phyloP scores from a whole-genome alignment of 2,797 vertebrate genomes.

The Holocentrus rufus region DNA sequence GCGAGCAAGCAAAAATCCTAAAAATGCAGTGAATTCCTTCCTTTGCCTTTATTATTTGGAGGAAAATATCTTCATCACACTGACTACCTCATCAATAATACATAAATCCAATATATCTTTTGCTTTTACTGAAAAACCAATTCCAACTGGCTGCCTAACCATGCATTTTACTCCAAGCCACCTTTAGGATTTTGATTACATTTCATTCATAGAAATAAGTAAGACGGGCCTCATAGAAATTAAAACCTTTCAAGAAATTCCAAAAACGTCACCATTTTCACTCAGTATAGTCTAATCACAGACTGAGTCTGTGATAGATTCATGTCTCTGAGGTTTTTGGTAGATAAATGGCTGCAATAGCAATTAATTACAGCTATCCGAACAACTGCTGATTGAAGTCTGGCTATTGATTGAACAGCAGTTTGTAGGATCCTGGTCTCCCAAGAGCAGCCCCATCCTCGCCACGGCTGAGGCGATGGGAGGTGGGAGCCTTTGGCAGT shows the following conservation, averaged over 20 bases:
- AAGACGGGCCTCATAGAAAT: constrained; percentile 15
- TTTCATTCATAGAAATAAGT: constrained; percentile 45
- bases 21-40: constrained; percentile 11
- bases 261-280: constrained; percentile 27
- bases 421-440: constrained; percentile 17
- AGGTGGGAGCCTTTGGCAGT: constrained; percentile 27
- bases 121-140: constrained; percentile 43
- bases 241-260: constrained; percentile 23
- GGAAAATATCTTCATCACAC: constrained; percentile 23
- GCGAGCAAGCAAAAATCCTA: neutral
- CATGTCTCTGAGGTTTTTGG: constrained; percentile 27
- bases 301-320: constrained; percentile 29
- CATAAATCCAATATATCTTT: constrained; percentile 16
- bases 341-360: constrained; percentile 13
- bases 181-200: constrained; percentile 54
- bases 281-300: constrained; percentile 21
- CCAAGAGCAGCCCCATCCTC: constrained; percentile 28
- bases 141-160: constrained; percentile 53
- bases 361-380: constrained; percentile 25
- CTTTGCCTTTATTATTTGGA: constrained; percentile 19
- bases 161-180: constrained; percentile 57
- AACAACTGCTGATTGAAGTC: constrained; percentile 38
- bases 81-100: constrained; percentile 29
- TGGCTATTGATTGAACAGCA: constrained; percentile 41
- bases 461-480: constrained; percentile 28